These are phyloP conservation scores for Ormyrus thymus DNA, from an alignment of 2,888 invertebrate genomes.

Conservation along the genomic window DNA sequence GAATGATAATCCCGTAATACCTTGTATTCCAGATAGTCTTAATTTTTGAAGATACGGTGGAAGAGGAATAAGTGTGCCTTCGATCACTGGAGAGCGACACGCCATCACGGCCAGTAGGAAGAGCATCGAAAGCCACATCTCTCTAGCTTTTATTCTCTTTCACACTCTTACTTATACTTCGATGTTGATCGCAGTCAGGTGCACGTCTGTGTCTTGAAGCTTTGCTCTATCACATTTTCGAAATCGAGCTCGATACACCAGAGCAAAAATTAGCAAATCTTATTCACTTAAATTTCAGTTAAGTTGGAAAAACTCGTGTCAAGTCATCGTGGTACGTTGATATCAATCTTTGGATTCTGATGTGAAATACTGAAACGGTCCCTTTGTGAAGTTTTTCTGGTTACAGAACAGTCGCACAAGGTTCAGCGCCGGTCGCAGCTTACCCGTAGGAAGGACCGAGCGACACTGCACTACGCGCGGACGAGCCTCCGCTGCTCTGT, in stretches of 20 bases:
- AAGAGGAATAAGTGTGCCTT: conserved; percentile 50
- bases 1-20: too few relatives aligned
- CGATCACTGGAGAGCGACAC: conserved; percentile 63
- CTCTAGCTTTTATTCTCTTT: conserved; percentile 48
- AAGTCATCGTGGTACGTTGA: conserved; percentile 42
- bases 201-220: conserved; percentile 1
- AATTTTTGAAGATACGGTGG: too few relatives aligned
- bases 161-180: background rate
- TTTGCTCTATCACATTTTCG: conserved; percentile 44
- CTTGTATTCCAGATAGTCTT: too few relatives aligned
- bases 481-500: conserved; percentile 31
- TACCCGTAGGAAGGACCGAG: conserved; percentile 68
- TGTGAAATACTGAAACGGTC: too few relatives aligned
- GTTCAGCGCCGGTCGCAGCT: conserved; percentile 50
- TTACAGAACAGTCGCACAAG: background rate
- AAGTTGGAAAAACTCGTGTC: conserved; percentile 42
- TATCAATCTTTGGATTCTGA: too few relatives aligned
- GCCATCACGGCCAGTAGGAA: conserved; percentile 70
- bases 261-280: too few relatives aligned
- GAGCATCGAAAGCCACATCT: conserved; percentile 60
- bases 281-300: too few relatives aligned
- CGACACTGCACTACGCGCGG: conserved; percentile 65
- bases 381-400: too few relatives aligned
- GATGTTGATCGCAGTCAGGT: background rate
- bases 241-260: background rate